These are phyloP conservation scores for Apamea anceps DNA, from an alignment of 2,888 invertebrate species.

Conservation along the genomic window DNA sequence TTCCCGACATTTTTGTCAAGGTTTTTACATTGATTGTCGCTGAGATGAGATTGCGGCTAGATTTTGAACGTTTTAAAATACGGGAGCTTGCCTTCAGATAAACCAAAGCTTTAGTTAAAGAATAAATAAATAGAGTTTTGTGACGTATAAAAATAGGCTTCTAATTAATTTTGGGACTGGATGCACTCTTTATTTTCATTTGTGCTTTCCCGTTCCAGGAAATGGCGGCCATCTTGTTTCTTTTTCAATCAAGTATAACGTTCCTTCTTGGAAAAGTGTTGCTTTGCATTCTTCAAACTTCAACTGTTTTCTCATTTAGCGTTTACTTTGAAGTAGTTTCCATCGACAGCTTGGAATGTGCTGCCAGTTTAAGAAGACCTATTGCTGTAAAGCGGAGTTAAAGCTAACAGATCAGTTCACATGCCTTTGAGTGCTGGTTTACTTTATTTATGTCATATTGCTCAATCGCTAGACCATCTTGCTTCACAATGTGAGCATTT, in stretches of 20 bases:
- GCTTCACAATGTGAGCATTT: constrained; percentile 81
- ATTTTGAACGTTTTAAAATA: too few species aligned
- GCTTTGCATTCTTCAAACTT: constrained; percentile 39
- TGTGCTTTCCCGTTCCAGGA: background rate
- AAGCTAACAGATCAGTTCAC: constrained; percentile 61
- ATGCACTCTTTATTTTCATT: background rate
- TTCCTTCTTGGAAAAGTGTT: constrained; percentile 17
- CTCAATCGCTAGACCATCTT: constrained; percentile 79
- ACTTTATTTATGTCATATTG: constrained; percentile 71
- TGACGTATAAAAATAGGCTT: background rate
- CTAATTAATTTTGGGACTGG: background rate
- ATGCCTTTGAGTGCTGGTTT: constrained; percentile 71
- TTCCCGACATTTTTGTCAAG: too few species aligned
- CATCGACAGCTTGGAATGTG: constrained; percentile 8
- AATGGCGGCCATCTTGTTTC: background rate
- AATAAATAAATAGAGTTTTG: background rate
- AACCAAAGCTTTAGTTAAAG: too few species aligned
- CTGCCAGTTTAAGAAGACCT: constrained; percentile 68
- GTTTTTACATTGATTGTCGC: too few species aligned
- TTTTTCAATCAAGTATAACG: constrained; percentile 33
- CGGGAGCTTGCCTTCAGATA: too few species aligned
- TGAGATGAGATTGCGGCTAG: too few species aligned
- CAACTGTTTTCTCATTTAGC: constrained; percentile 46
- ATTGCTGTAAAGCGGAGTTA: constrained; percentile 56
- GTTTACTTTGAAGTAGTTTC: constrained; percentile 35